Evolutionary conservation across 2,797 vertebrate species (phyloP).

Genomic region (Cyclura pinguis): DNA sequence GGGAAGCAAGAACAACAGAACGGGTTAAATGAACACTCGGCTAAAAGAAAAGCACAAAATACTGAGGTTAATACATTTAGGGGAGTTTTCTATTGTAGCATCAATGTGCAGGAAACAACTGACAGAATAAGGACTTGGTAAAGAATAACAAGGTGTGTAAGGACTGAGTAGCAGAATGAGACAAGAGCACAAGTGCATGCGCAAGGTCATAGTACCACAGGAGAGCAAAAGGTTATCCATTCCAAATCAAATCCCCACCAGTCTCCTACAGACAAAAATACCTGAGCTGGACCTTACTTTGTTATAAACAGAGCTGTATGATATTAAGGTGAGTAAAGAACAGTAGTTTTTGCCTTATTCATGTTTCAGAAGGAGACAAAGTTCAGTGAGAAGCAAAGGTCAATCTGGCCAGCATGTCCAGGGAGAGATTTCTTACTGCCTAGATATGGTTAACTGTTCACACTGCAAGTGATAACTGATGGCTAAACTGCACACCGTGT

Average conservation of each 20-base stretch:
- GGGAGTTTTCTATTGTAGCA: no score
- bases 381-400: neutral
- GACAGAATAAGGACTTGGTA: neutral
- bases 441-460: neutral
- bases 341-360: neutral
- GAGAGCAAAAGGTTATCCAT: neutral
- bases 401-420: neutral
- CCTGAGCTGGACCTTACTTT: neutral
- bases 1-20: neutral
- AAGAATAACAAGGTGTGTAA: neutral
- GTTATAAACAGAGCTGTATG: neutral
- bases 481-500: no score
- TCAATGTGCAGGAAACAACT: neutral
- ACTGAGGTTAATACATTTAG: neutral
- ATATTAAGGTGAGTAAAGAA: neutral
- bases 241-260: neutral
- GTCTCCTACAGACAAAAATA: neutral
- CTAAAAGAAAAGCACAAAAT: neutral
- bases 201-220: neutral
- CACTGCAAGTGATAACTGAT: neutral
- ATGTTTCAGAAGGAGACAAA: neutral
- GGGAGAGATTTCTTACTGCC: neutral
- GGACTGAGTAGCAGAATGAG: neutral
- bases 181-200: neutral
- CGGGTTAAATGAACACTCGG: no score